Evolutionary conservation across 2,888 invertebrate species (phyloP).

Genomic region (Ligdia adustata): DNA sequence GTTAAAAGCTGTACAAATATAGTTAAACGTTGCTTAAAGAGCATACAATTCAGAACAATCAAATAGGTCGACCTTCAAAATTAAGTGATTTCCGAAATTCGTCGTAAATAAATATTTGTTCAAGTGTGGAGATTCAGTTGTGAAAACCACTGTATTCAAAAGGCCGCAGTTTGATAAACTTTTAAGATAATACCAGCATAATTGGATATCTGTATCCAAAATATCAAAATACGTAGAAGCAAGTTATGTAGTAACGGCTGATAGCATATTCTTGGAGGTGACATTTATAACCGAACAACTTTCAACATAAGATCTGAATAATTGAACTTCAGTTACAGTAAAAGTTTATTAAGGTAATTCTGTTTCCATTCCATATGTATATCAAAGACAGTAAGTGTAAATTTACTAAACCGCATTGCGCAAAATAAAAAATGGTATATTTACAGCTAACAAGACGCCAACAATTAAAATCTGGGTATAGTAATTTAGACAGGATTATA

Average conservation of each 20-base stretch:
- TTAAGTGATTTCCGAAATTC: slow-evolving; percentile 3
- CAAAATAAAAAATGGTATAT: no score
- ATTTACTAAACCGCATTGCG: no score
- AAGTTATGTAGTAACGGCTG: slow-evolving; percentile 11
- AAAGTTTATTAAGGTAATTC: not conserved
- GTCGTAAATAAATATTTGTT: slow-evolving; percentile 32
- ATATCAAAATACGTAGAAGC: slow-evolving; percentile 1
- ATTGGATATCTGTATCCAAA: slow-evolving; percentile 19
- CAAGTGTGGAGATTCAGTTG: slow-evolving; percentile 38
- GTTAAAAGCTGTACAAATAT: not conserved
- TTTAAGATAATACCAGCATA: slow-evolving; percentile 36
- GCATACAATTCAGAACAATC: slow-evolving; percentile 3
- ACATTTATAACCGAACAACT: not conserved
- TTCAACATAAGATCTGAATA: not conserved
- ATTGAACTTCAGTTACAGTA: no score
- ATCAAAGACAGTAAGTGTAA: no score
- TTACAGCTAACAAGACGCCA: no score
- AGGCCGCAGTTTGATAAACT: slow-evolving; percentile 15
- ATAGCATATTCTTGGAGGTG: slow-evolving; percentile 1
- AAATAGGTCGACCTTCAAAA: slow-evolving; percentile 3
- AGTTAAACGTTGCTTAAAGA: not conserved
- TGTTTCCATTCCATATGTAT: no score
- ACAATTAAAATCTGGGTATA: no score
- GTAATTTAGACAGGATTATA: no score
- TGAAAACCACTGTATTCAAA: slow-evolving; percentile 17